These are phyloP conservation scores for Drosophila setosimentum DNA, from an alignment of 2,888 invertebrate genomes.

Conservation along the genomic window DNA sequence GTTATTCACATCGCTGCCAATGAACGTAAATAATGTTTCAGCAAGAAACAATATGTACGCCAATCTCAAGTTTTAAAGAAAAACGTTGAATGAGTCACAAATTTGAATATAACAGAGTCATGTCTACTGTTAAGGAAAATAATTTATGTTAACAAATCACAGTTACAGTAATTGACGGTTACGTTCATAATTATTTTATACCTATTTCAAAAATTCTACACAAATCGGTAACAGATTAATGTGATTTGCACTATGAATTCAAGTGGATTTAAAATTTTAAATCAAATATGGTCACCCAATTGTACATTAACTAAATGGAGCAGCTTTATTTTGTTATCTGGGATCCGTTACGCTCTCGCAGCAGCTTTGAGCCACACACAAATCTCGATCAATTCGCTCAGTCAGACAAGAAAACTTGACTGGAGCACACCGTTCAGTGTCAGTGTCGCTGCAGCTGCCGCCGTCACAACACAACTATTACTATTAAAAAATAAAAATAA, in stretches of 20 bases:
- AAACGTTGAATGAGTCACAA: neutral
- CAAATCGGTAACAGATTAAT: neutral
- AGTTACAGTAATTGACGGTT: constrained; percentile 21
- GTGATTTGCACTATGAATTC: neutral
- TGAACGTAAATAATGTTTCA: neutral
- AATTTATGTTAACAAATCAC: constrained; percentile 10
- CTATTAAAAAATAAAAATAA: constrained; percentile 12
- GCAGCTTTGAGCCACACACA: constrained; percentile 3
- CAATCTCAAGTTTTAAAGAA: neutral
- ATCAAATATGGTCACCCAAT: constrained; percentile 2
- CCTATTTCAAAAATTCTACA: neutral
- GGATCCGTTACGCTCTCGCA: constrained; percentile 24
- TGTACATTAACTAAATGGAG: neutral
- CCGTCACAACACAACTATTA: neutral
- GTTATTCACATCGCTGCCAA: neutral
- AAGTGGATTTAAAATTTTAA: neutral
- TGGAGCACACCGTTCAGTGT: constrained; percentile 2
- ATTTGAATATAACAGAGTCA: constrained; percentile 44
- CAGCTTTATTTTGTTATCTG: constrained; percentile 38
- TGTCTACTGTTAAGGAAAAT: neutral
- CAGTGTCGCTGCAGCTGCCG: neutral
- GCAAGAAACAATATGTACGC: neutral
- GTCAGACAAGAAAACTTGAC: constrained; percentile 30
- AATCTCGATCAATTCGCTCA: constrained; percentile 21
- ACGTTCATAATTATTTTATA: neutral